Base-by-base conservation (phyloP, 2,888 invertebrate species). In the Hermodice carunculata region DNA sequence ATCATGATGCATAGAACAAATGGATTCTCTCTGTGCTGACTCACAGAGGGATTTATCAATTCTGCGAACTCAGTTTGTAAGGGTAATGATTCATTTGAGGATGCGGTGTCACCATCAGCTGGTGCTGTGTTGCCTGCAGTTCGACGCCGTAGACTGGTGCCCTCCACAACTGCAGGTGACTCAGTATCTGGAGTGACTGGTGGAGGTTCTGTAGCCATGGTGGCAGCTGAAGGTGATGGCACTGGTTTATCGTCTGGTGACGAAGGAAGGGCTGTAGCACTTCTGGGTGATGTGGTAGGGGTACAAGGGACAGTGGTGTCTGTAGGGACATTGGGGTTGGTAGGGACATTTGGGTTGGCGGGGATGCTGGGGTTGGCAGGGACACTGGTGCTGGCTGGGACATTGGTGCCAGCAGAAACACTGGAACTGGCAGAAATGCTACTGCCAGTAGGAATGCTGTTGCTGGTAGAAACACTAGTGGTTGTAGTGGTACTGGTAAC, bases 21-120 rank as follows among this genome's bases (percentile, higher is more conserved):
- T 1, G 60, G 60, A 22, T 60, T 60, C 42, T 60, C 60, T 8
- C 54, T 43, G 17, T 26, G 44, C 26, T 40, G 46, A 1, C 14
- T 19, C 3, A 26, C 37, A 19, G 17, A 17, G 26, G 42, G n/a
- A n/a, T n/a, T n/a, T n/a, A n/a, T n/a, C n/a, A n/a, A n/a, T n/a
- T n/a, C n/a, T n/a, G n/a, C n/a, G n/a, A n/a, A n/a, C n/a, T n/a
- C n/a, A n/a, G n/a, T n/a, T n/a, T n/a, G n/a, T n/a, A n/a, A n/a
- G 56, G 56, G 37, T n/a, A 54, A 19, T 34, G 32, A 8, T 6
- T 34, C 54, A 37, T 34, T 3, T 4, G 3, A 14, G 37, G 11
- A 54, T 4, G 32, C 26, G 3, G 22, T 19, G 8, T 24, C 26
- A n/a, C n/a, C n/a, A n/a, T n/a, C 14, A 14, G 40, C 44, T 14